Conservation (phyloP, 2,888 invertebrate genomes). For the Vanessa cardui region DNA sequence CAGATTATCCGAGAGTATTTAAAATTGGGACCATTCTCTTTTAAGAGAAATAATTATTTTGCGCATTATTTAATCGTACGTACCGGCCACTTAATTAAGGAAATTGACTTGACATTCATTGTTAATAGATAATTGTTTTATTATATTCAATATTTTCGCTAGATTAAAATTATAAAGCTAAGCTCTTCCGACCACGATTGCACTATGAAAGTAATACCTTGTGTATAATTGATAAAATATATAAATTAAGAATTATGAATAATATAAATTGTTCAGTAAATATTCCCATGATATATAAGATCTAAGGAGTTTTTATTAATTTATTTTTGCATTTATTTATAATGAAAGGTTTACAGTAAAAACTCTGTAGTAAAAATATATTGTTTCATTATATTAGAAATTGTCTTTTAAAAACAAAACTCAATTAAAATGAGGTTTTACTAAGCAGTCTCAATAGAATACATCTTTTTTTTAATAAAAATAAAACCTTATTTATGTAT, state of each 20-base stretch:
- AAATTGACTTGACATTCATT: background rate
- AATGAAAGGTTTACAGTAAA: background rate
- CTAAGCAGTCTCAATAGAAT: too few species aligned
- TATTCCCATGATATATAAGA: slow-evolving; percentile 2
- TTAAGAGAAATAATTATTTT: background rate
- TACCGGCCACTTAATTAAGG: slow-evolving; percentile 3
- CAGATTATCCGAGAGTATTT: slow-evolving; percentile 3
- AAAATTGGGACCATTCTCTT: slow-evolving; percentile 14
- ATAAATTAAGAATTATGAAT: slow-evolving; percentile 25
- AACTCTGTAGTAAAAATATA: background rate
- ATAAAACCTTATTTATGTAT: too few species aligned
- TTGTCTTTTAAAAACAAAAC: too few species aligned
- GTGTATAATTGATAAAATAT: slow-evolving; percentile 5
- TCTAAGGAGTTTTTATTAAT: background rate
- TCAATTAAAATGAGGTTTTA: too few species aligned
- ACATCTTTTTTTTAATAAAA: too few species aligned
- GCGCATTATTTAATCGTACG: background rate
- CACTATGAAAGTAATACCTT: slow-evolving; percentile 40
- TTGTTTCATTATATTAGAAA: too few species aligned
- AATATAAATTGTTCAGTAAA: slow-evolving; percentile 1
- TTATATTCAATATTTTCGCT: slow-evolving; percentile 4
- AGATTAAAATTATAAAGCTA: slow-evolving; percentile 13
- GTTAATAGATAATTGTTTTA: slow-evolving; percentile 10
- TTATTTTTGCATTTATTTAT: background rate
- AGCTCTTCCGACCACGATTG: slow-evolving; percentile 49